A percentile compares a stretch with the other conserved stretches of the same genome.
Evolutionary conservation across 2,113 vertebrate genomes (phyloP).

Genomic region (Anhinga anhinga): DNA sequence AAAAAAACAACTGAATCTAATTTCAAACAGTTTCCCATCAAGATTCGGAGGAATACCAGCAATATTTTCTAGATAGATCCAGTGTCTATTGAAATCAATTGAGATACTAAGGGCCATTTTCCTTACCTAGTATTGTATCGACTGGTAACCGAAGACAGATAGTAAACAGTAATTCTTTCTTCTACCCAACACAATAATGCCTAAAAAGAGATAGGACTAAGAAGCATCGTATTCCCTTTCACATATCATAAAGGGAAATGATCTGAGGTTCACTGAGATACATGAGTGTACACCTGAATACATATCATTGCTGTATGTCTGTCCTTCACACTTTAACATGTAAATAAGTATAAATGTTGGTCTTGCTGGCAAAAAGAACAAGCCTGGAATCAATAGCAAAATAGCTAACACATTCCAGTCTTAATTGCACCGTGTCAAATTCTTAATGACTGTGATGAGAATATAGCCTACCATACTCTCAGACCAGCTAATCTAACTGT

Average conservation of each 20-base stretch:
- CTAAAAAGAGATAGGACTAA: not conserved
- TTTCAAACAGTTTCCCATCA: not conserved
- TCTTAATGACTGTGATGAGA: not conserved
- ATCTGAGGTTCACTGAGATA: not conserved
- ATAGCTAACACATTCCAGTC: not conserved
- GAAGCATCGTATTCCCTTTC: not conserved
- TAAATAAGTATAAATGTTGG: not conserved
- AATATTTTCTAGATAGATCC: not conserved
- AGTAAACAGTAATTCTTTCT: not conserved
- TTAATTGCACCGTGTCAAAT: not conserved
- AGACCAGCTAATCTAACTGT: not conserved
- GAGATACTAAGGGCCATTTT: not conserved
- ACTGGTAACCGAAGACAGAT: not conserved
- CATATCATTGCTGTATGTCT: not conserved
- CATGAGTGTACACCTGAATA: not conserved
- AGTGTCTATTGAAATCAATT: not conserved
- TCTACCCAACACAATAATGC: not conserved
- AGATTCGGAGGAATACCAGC: not conserved
- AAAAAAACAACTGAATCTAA: rapidly evolving
- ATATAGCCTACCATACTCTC: not conserved
- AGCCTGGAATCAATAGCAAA: not conserved
- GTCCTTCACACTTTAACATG: not conserved
- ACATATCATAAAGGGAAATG: not conserved
- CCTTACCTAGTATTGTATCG: not conserved
- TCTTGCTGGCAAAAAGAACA: not conserved